These are phyloP conservation scores for Halichoerus grypus DNA, from an alignment of 2,113 vertebrate genomes.

Conservation along the genomic window DNA sequence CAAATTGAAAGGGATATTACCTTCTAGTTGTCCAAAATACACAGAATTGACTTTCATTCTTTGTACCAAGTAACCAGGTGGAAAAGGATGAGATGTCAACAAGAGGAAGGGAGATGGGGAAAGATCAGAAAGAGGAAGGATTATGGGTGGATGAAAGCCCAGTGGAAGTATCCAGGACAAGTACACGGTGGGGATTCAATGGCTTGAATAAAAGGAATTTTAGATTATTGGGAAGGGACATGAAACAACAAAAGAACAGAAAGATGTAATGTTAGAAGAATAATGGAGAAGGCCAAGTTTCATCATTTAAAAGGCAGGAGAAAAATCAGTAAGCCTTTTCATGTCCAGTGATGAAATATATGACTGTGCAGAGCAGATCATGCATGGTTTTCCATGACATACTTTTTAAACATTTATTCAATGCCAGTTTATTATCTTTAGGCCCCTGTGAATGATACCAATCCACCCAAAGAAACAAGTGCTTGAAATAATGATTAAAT, in stretches of 20 bases:
- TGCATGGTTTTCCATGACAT: background rate
- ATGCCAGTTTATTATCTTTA: background rate
- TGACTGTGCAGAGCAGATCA: background rate
- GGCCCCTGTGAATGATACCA: background rate
- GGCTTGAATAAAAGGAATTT: background rate
- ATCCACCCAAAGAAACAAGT: background rate
- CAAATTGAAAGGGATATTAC: background rate
- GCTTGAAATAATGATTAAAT: background rate
- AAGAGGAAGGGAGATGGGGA: background rate
- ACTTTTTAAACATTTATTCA: background rate
- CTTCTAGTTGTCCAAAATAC: background rate
- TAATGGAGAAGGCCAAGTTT: background rate
- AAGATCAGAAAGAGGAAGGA: background rate
- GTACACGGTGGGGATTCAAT: background rate
- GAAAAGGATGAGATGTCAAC: background rate
- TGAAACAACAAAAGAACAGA: background rate
- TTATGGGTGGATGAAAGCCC: background rate
- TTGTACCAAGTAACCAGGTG: background rate
- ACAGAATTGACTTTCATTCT: background rate
- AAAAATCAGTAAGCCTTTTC: background rate
- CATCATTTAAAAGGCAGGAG: background rate
- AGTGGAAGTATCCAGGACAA: background rate
- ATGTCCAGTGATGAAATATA: background rate
- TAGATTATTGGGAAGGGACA: background rate
- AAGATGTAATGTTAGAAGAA: background rate